Evolutionary conservation across 1,140 invertebrate genomes (phyloP).

Genomic region (Leptinotarsa lineolata): DNA sequence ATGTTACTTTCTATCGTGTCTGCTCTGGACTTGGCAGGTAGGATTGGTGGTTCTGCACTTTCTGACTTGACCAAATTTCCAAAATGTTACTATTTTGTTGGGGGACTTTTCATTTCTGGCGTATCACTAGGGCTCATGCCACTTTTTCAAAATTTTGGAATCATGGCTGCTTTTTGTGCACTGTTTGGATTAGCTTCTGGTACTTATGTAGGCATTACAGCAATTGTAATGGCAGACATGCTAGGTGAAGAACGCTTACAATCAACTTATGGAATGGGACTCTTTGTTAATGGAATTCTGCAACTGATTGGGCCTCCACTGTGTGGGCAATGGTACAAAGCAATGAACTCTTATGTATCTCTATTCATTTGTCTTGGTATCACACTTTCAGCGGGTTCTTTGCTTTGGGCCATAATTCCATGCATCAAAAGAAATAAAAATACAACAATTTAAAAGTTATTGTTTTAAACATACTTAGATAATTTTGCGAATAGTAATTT

Average conservation of each 20-base stretch:
- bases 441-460: too few species aligned
- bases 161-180: conserved; percentile 70
- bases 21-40: conserved; percentile 74
- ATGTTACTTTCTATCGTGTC: conserved; percentile 79
- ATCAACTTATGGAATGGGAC: conserved; percentile 81
- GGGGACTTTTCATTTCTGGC: conserved; percentile 76
- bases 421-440: conserved; percentile 61
- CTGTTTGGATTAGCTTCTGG: conserved; percentile 81
- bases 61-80: conserved; percentile 74
- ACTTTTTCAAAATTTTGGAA: conserved; percentile 61
- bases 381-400: conserved; percentile 72
- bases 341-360: conserved; percentile 67
- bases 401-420: conserved; percentile 75
- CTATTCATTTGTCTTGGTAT: conserved; percentile 74
- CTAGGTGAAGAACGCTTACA: conserved; percentile 80
- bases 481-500: too few species aligned
- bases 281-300: conserved; percentile 81
- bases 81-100: conserved; percentile 80
- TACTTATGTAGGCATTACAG: conserved; percentile 83
- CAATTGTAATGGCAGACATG: conserved; percentile 84
- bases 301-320: conserved; percentile 80
- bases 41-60: conserved; percentile 80
- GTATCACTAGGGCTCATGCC: conserved; percentile 72
- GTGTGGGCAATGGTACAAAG: conserved; percentile 71
- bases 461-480: too few species aligned